A percentile compares a stretch with the other conserved stretches of the same genome.
These are phyloP conservation scores for Centrocercus urophasianus DNA, from an alignment of 2,113 vertebrate genomes.

Conservation along the genomic window DNA sequence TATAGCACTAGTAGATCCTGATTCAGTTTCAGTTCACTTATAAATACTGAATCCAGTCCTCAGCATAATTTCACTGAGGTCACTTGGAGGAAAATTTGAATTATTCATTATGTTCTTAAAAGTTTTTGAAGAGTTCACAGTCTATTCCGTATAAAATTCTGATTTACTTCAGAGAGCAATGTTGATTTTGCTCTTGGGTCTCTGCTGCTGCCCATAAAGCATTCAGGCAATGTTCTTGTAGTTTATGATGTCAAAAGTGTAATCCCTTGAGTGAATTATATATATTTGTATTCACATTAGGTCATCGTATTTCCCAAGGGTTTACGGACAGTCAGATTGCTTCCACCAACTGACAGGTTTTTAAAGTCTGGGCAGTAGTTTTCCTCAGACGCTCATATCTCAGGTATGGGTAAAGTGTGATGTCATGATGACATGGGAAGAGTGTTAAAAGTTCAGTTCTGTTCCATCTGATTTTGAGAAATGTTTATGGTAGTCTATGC, in stretches of 20 bases:
- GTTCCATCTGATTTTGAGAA: slow-evolving; percentile 1
- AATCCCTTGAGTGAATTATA: neutral
- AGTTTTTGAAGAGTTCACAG: slow-evolving; percentile 30
- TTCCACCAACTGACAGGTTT: neutral
- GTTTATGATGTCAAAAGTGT: slow-evolving; percentile 29
- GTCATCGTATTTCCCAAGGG: neutral
- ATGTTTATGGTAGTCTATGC: neutral
- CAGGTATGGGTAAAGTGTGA: slow-evolving; percentile 7
- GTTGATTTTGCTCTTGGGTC: slow-evolving; percentile 27
- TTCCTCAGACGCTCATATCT: neutral
- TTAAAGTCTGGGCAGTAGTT: neutral
- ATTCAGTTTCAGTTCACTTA: slow-evolving; percentile 1
- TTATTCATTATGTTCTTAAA: slow-evolving; percentile 52
- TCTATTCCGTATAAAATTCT: neutral
- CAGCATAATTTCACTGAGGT: slow-evolving; percentile 1
- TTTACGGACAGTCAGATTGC: neutral
- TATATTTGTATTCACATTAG: slow-evolving; percentile 2
- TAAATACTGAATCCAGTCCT: neutral
- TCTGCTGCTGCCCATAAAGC: slow-evolving; percentile 28
- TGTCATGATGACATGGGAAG: neutral
- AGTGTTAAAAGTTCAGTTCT: neutral
- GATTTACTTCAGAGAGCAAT: slow-evolving; percentile 17
- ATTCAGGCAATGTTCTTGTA: neutral
- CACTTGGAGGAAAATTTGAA: slow-evolving; percentile 34
- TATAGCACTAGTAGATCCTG: neutral